Conservation (phyloP, 2,113 vertebrate genomes). For the Capreolus pygargus region DNA sequence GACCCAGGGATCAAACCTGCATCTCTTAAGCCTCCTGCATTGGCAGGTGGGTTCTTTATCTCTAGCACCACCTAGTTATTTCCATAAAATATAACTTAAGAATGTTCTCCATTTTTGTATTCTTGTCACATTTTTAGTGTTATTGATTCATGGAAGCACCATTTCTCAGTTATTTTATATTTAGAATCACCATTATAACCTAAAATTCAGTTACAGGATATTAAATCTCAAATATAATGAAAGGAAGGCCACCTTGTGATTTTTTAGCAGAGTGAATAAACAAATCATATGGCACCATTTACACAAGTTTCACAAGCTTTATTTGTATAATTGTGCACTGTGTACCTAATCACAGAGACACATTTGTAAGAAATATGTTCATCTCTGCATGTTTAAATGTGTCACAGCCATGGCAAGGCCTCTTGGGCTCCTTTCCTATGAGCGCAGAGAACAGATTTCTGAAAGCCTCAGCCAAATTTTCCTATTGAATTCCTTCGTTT, state of each 20-base stretch:
- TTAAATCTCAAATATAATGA: background rate
- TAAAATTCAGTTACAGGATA: constrained; percentile 1
- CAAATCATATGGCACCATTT: background rate
- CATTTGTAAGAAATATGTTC: background rate
- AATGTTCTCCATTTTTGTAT: background rate
- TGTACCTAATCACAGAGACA: background rate
- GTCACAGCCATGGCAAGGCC: background rate
- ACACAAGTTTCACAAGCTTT: background rate
- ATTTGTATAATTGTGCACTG: background rate
- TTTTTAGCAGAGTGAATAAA: background rate
- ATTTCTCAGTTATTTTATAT: background rate
- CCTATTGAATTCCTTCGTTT: background rate
- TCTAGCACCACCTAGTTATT: background rate
- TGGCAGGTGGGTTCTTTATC: background rate
- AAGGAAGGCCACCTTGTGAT: background rate
- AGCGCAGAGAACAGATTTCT: background rate
- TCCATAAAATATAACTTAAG: background rate
- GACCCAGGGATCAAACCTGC: background rate
- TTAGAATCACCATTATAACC: background rate
- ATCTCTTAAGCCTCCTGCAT: background rate
- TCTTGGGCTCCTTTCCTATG: background rate
- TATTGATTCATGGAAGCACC: background rate
- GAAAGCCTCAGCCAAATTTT: background rate
- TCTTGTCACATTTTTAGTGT: background rate
- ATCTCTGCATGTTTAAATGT: background rate